Percentiles rank a stretch among this genome's conserved stretches.
These are phyloP conservation scores for Boulengeromyrus knoepffleri DNA, from an alignment of 2,113 vertebrate species.

Conservation along the genomic window DNA sequence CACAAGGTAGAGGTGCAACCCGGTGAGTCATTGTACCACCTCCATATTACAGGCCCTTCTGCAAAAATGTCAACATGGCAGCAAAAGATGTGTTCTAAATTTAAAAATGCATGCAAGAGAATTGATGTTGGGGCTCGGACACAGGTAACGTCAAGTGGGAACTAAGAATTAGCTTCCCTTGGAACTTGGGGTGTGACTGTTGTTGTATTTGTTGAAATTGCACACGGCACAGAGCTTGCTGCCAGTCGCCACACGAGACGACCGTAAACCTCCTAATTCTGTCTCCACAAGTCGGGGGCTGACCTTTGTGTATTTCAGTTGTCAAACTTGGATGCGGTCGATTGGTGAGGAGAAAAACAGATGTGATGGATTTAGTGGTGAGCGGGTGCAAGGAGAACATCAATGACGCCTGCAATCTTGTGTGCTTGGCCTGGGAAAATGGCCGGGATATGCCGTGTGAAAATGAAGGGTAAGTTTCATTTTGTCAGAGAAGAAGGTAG, in stretches of 20 bases:
- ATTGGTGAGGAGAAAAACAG: constrained; percentile 27
- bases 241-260: neutral
- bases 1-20: neutral
- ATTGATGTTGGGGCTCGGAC: neutral
- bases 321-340: constrained; percentile 7
- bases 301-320: constrained; percentile 8
- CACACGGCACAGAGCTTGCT: neutral
- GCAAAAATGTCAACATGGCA: neutral
- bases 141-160: neutral
- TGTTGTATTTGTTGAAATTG: constrained; percentile 2
- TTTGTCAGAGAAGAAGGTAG: neutral
- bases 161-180: neutral
- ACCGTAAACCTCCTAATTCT: constrained; percentile 22
- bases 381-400: constrained; percentile 33
- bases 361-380: constrained; percentile 42
- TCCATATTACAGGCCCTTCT: neutral
- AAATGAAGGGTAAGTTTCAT: constrained; percentile 21
- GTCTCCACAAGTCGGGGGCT: constrained; percentile 14
- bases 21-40: neutral
- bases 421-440: constrained; percentile 12
- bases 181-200: neutral
- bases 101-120: neutral
- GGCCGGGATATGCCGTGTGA: constrained; percentile 33
- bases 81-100: neutral
- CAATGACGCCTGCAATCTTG: constrained; percentile 33